These are phyloP conservation scores for Emydoidea blandingii DNA, from an alignment of 2,797 vertebrate species.

Conservation along the genomic window DNA sequence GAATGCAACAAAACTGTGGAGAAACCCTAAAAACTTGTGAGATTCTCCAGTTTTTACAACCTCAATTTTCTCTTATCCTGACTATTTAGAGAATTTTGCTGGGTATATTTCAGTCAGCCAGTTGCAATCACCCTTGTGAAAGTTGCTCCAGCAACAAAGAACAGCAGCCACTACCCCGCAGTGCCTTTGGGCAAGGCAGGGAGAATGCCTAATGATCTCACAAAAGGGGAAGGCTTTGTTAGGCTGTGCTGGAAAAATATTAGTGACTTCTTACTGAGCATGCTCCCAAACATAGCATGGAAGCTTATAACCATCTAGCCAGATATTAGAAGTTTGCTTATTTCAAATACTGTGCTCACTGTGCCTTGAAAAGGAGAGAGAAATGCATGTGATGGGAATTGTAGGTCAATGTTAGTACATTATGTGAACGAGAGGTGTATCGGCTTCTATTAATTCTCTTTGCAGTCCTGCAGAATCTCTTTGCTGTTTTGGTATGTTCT, in stretches of 20 bases:
- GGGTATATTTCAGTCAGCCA: not conserved
- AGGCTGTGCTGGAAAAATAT: slow-evolving; percentile 16
- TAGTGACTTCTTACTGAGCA: not conserved
- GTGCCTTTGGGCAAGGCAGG: not conserved
- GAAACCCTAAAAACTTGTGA: not conserved
- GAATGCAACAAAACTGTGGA: not conserved
- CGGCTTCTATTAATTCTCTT: not conserved
- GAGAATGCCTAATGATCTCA: slow-evolving; percentile 26
- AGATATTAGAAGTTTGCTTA: not conserved
- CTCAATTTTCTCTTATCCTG: slow-evolving; percentile 18
- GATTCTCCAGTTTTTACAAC: slow-evolving; percentile 9
- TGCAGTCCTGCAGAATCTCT: not conserved
- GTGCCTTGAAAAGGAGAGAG: not conserved
- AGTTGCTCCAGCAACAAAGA: not conserved
- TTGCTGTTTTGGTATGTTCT: accelerated
- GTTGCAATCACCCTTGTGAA: slow-evolving; percentile 7
- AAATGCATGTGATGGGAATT: not conserved
- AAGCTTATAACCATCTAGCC: not conserved
- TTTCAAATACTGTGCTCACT: not conserved
- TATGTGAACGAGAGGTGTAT: not conserved
- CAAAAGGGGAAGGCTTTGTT: not conserved
- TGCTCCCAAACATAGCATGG: not conserved
- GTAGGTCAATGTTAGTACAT: not conserved
- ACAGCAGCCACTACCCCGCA: not conserved
- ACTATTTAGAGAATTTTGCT: slow-evolving; percentile 17